Base-by-base conservation (phyloP, 2,113 vertebrate genomes). In the Sitta europaea region DNA sequence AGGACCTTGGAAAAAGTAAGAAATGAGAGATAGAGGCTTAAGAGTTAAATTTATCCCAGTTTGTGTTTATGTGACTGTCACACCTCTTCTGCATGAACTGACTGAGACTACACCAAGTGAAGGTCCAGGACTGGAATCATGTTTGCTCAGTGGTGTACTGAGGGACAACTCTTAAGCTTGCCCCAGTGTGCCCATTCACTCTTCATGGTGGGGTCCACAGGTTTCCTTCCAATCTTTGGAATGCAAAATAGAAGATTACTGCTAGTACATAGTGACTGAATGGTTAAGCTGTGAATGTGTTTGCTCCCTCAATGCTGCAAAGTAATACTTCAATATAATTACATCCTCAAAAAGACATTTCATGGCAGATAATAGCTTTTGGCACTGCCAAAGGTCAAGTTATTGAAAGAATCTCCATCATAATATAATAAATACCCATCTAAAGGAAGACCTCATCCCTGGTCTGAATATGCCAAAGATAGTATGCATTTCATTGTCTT, bases 181-280 rank as follows among this genome's bases (percentile, higher is more conserved):
- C 2, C 5, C 22, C 40, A 23, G 25, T 1, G 3, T n/a, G 21
- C 3, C 13, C 55, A 40, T 24, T 13, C 0, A 1, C 27, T 35
- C 36, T 62, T 43, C 15, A 24, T 2, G 2, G 10, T 25, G 9
- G 11, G 65, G 27, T 47, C 29, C 24, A 21, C 21, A n/a, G 21
- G 22, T 40, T 79, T 73, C 28, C 3, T 62, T 16, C 31, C 50
- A 40, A 7, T 16, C 17, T 74, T 47, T 50, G 18, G 19, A 42
- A 33, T 4, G 19, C 18, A 76, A 63, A 47, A 16, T 17, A 67
- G 25, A 28, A 33, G 2, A 61, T n/a, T 55, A 22, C 21, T 70
- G 27, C 2, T 36, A 33, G 24, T 29, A 47, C 12, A 25, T 17
- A 18, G 33, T 59, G 28, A 43, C 6, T 35, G 20, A 55, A 33